Conservation (phyloP, 2,888 invertebrate species). For the Melanchra persicariae region DNA sequence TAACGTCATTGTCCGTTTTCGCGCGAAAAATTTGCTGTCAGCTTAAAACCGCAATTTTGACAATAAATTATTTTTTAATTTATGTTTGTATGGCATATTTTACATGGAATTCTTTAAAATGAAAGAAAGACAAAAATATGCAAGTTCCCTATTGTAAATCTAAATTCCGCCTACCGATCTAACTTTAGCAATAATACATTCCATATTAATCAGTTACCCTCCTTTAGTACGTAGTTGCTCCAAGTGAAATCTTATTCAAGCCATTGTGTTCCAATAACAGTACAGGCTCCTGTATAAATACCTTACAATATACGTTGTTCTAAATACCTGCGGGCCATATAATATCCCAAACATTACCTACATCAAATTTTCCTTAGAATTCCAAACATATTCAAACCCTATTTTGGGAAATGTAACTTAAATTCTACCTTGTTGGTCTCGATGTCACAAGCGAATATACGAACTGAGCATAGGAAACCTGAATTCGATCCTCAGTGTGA, state of each 20-base stretch:
- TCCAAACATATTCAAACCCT: not conserved
- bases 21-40: too few species aligned
- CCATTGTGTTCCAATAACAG: constrained; percentile 9
- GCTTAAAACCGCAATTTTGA: too few species aligned
- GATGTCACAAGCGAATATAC: not conserved
- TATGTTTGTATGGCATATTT: too few species aligned
- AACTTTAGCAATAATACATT: constrained; percentile 1
- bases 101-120: too few species aligned
- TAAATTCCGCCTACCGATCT: not conserved
- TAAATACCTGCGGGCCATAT: constrained; percentile 12
- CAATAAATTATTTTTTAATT: too few species aligned
- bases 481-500: too few species aligned
- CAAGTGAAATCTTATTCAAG: not conserved
- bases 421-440: not conserved
- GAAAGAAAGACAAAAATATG: too few species aligned
- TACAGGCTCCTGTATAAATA: constrained; percentile 1
- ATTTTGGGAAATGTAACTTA: not conserved
- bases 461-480: not conserved
- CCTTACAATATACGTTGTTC: not conserved
- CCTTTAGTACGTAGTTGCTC: not conserved
- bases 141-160: too few species aligned
- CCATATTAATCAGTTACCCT: not conserved
- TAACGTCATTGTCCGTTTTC: too few species aligned
- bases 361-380: constrained; percentile 7
- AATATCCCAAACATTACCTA: not conserved